Base-by-base conservation (phyloP, 2,797 vertebrate genomes). In the Pseudotriccus pelzelni region DNA sequence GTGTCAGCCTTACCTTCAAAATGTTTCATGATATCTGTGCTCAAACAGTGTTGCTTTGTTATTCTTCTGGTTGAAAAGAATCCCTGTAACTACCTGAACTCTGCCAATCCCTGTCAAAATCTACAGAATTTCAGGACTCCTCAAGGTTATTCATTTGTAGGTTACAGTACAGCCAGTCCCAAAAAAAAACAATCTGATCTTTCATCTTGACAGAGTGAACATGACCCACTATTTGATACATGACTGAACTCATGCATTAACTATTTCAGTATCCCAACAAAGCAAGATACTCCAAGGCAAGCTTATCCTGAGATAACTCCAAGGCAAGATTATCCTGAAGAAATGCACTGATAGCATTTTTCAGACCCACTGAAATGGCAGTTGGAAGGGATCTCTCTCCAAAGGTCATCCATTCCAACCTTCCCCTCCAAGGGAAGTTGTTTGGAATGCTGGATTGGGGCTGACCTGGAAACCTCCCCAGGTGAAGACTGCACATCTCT, bases 401-500 rank as follows among this genome's bases (percentile, higher is more conserved):
- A 47, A 82, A 53, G 44, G 36, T 49, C 44, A 46, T 3, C 18
- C 46, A 58, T 32, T 16, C 46, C 58, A 81, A 28, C 21, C n/a
- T 9, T 25, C 20, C 25, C 24, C 18, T 80, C 37, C 30, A 52
- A 83, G n/a, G 12, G 18, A 12, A 84, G 66, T 16, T 50, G 20
- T 9, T 2, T 64, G 46, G 60, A 80, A 28, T 4, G 7, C 34
- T 11, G 34, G 32, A n/a, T 14, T 30, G 34, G 15, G 19, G 24
- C 56, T 64, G 53, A 77, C 46, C n/a, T 66, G 55, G 66, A 90
- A 89, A 81, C 32, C 34, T 83, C 24, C 32, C 3, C 0, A 5
- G 28, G 12, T 0, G 0, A 79, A 36, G 43, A 49, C 0, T 9
- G 3, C 41, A n/a, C 24, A n/a, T 47, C 30, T 37, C 41, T 43